phyloP scores from a whole-genome alignment of 2,797 vertebrate species.

The Esox lucius region DNA sequence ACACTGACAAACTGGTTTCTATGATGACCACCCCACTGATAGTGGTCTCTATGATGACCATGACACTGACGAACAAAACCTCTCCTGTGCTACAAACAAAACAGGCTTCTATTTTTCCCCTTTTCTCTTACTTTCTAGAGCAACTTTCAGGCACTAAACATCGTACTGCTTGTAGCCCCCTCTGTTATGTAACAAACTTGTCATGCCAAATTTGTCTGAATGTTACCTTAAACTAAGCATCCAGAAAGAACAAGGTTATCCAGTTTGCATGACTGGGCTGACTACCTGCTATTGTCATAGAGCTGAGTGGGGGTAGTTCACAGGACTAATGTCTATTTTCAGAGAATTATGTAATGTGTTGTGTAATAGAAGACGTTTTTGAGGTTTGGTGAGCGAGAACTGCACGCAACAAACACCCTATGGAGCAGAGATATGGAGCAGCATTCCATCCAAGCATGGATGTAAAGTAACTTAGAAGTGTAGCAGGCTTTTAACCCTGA shows the following conservation, averaged over 20 bases:
- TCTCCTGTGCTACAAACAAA: too few relatives aligned
- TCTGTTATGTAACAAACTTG: conserved; percentile 54
- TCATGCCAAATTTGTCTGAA: conserved; percentile 41
- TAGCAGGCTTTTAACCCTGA: background rate
- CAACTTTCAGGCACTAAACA: background rate
- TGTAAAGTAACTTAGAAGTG: background rate
- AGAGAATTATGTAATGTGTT: conserved; percentile 64
- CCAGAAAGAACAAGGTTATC: conserved; percentile 37
- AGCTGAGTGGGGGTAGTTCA: conserved; percentile 48
- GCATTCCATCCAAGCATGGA: background rate
- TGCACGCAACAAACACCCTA: background rate
- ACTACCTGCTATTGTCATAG: conserved; percentile 59
- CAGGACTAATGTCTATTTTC: conserved; percentile 42
- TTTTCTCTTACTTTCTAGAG: conserved; percentile 5
- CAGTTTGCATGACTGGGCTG: conserved; percentile 13
- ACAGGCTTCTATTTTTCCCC: too few relatives aligned
- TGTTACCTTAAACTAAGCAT: conserved; percentile 26
- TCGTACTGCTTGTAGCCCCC: conserved; percentile 40
- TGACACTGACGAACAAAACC: background rate
- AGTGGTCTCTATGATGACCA: too few relatives aligned
- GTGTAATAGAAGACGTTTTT: conserved; percentile 45
- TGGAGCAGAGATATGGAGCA: background rate
- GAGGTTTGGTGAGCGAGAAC: conserved; percentile 10
- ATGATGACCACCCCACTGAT: background rate
- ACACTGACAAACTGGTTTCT: too few relatives aligned